Conservation (phyloP, 2,888 invertebrate species). For the Antheraea yamamai region DNA sequence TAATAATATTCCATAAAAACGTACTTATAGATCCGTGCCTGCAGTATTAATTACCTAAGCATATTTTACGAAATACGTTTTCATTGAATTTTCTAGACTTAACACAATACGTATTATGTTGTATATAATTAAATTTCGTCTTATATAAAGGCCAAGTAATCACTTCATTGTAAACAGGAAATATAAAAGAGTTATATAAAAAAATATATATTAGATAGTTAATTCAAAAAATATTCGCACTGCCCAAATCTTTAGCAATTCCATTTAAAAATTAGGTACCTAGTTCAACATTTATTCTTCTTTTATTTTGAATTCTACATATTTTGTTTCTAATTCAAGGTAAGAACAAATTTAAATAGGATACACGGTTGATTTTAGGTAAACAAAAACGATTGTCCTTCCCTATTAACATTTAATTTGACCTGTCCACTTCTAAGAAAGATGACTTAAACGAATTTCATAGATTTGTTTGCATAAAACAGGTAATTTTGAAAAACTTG, state of each 20-base stretch:
- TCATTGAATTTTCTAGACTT: not conserved
- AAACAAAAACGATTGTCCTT: not conserved
- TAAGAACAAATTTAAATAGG: not conserved
- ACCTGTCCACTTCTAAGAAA: not conserved
- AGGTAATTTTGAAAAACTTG: not conserved
- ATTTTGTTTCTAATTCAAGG: not conserved
- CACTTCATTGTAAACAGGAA: not conserved
- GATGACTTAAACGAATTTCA: constrained; percentile 5
- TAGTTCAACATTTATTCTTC: not conserved
- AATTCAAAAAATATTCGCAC: not conserved
- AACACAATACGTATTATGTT: not conserved
- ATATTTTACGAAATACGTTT: not conserved
- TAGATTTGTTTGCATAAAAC: not conserved
- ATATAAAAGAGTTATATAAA: not conserved
- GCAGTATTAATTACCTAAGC: not conserved
- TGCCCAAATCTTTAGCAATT: not conserved
- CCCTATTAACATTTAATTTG: not conserved
- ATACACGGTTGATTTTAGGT: not conserved
- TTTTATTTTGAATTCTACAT: not conserved
- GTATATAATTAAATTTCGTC: not conserved
- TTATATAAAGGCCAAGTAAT: not conserved
- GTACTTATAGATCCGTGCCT: not conserved
- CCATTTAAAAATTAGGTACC: not conserved
- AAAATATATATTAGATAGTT: not conserved
- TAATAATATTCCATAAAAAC: not conserved